A percentile compares a stretch with the other conserved stretches of the same genome.
These are phyloP conservation scores for Frieseomelitta varia DNA, from an alignment of 1,140 invertebrate genomes.

Conservation along the genomic window DNA sequence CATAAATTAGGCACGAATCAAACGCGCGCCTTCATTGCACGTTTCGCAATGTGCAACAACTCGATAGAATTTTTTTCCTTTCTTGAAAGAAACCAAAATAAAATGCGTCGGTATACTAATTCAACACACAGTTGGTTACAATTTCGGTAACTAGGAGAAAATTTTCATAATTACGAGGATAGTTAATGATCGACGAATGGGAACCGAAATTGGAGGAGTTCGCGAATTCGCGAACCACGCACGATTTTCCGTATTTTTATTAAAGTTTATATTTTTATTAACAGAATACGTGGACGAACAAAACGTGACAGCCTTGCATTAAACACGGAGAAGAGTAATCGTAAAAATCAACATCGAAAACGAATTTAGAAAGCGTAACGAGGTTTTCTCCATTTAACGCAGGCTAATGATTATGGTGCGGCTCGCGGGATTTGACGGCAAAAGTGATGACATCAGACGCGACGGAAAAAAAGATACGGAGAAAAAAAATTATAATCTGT, in stretches of 20 bases:
- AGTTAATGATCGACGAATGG: background rate
- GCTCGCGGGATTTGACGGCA: background rate
- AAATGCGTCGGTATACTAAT: background rate
- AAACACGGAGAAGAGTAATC: background rate
- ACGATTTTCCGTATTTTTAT: background rate
- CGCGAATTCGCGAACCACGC: too few relatives aligned
- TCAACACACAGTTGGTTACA: background rate
- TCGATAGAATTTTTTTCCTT: too few relatives aligned
- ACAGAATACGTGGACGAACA: background rate
- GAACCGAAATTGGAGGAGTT: background rate
- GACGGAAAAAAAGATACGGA: background rate
- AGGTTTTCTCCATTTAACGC: slow-evolving; percentile 53
- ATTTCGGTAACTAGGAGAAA: too few relatives aligned
- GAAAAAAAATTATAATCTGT: too few relatives aligned
- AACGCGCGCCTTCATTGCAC: too few relatives aligned
- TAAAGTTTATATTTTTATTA: background rate
- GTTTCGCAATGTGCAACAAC: too few relatives aligned
- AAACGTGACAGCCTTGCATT: background rate
- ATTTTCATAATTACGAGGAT: too few relatives aligned
- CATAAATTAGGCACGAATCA: too few relatives aligned
- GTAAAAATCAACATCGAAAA: slow-evolving; percentile 54
- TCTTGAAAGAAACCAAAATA: too few relatives aligned
- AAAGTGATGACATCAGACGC: background rate
- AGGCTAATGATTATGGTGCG: background rate
- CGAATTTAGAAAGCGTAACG: slow-evolving; percentile 76